Conservation (phyloP, 2,888 invertebrate genomes). For the Melanostoma mellinum region DNA sequence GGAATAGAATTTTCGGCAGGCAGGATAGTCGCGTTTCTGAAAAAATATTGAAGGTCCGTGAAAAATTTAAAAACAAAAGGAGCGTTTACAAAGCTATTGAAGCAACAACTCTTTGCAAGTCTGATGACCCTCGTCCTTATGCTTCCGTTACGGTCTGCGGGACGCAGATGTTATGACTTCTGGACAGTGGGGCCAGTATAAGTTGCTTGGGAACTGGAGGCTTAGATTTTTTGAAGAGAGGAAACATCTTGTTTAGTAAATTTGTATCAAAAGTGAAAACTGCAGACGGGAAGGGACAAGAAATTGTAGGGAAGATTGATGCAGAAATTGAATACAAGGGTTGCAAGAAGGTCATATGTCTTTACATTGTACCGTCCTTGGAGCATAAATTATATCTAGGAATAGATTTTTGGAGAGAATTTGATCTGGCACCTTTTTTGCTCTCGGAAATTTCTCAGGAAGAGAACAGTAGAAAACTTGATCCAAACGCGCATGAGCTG, state of each 20-base stretch:
- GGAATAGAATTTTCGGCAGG: too few species aligned
- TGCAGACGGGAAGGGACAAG: background rate
- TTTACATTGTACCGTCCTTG: conserved; percentile 1
- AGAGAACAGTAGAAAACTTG: background rate
- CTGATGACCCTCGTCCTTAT: too few species aligned
- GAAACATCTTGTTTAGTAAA: background rate
- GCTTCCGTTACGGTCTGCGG: too few species aligned
- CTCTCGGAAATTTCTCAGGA: background rate
- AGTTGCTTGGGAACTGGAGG: too few species aligned
- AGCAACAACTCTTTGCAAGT: too few species aligned
- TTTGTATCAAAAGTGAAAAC: background rate
- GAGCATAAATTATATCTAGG: background rate
- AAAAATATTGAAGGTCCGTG: too few species aligned
- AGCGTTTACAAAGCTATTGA: too few species aligned
- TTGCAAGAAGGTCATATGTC: background rate
- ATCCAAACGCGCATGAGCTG: background rate
- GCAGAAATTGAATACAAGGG: background rate
- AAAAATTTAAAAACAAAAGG: too few species aligned
- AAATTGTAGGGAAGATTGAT: background rate
- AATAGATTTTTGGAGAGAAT: conserved; percentile 20
- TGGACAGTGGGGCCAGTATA: too few species aligned
- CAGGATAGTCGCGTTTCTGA: too few species aligned
- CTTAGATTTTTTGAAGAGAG: too few species aligned
- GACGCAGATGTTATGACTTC: too few species aligned
- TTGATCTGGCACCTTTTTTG: background rate